These are phyloP conservation scores for Suillia variegata DNA, from an alignment of 2,888 invertebrate genomes.

Conservation along the genomic window DNA sequence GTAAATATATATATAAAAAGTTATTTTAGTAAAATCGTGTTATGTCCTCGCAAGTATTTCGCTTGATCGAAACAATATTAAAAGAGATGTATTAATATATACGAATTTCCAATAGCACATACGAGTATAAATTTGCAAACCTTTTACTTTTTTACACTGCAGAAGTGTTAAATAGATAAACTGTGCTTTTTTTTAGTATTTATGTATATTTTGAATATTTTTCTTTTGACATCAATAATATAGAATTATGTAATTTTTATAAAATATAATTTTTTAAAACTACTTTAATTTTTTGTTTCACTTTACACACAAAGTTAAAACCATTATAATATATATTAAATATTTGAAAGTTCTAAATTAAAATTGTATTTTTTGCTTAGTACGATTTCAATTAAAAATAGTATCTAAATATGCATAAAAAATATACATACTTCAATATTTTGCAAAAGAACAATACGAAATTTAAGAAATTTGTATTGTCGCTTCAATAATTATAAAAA, in stretches of 20 bases:
- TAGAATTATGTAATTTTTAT: slow-evolving; percentile 24
- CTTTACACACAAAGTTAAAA: slow-evolving; percentile 4
- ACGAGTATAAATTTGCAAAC: too few species aligned
- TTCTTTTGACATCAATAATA: slow-evolving; percentile 50
- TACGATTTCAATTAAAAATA: slow-evolving; percentile 6
- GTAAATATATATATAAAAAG: too few species aligned
- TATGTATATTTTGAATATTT: slow-evolving; percentile 33
- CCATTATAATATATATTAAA: too few species aligned
- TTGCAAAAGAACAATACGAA: slow-evolving; percentile 2
- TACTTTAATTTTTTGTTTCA: slow-evolving; percentile 29
- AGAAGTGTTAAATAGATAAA: too few species aligned
- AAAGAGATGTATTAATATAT: too few species aligned
- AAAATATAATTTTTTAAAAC: slow-evolving; percentile 35
- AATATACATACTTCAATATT: slow-evolving; percentile 20
- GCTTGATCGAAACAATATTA: too few species aligned
- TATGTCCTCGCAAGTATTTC: too few species aligned
- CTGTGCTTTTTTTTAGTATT: slow-evolving; percentile 10
- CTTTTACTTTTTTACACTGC: too few species aligned
- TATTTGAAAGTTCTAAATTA: slow-evolving; percentile 10
- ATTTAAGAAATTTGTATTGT: too few species aligned
- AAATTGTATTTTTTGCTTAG: slow-evolving; percentile 1
- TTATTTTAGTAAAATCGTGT: too few species aligned
- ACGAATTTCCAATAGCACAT: too few species aligned
- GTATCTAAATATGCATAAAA: slow-evolving; percentile 19
- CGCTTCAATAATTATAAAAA: too few species aligned